Evolutionary conservation across 2,113 vertebrate species (phyloP), one percentile per base, ranked within the genome.

Genomic region (Cynoglossus semilaevis): DNA sequence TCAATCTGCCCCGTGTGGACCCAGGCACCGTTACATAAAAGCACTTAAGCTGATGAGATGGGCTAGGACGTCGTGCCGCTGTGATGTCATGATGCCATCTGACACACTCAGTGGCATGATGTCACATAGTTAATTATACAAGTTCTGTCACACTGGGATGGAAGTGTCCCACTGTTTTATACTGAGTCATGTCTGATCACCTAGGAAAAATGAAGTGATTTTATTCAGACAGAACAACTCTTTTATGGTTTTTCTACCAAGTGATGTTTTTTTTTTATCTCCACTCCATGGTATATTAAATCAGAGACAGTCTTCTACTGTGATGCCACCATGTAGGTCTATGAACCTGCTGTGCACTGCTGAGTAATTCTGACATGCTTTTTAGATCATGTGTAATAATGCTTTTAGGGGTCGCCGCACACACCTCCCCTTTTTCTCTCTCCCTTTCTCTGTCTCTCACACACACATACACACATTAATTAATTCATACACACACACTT

Each of bases 31-130:
- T 81, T 80, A 70, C 8, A 70, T 80, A 76, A 84, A 72, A 82
- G 78, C 86, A 86, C 84, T 86, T 85, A 79, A 67, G 58, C 70
- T 81, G 80, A 86, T 88, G 74, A 80, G 82, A 63, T 80, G 0
- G 49, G 5, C 59, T 22, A 34, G 72, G 58, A 77, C 7, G 29
- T 58, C 60, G n/a, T 11, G 38, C 47, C 0, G 18, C 58, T 55
- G 58, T 48, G 69, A 79, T 65, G 74, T 84, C 77, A 79, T 50
- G 29, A 15, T 37, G 52, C 42, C 51, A 22, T 65, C 59, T 58
- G 64, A 59, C 40, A 29, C 22, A 14, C 11, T 16, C 60, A 1
- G 50, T 35, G 8, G 41, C 8, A 63, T 83, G 72, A 78, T 50
- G 64, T 86, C 84, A 83, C 17, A 14, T 0, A 0, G 19, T 46